Evolutionary conservation across 2,797 vertebrate species (phyloP), one percentile per base, ranked within the genome.

Genomic region (Neostethus bicornis): DNA sequence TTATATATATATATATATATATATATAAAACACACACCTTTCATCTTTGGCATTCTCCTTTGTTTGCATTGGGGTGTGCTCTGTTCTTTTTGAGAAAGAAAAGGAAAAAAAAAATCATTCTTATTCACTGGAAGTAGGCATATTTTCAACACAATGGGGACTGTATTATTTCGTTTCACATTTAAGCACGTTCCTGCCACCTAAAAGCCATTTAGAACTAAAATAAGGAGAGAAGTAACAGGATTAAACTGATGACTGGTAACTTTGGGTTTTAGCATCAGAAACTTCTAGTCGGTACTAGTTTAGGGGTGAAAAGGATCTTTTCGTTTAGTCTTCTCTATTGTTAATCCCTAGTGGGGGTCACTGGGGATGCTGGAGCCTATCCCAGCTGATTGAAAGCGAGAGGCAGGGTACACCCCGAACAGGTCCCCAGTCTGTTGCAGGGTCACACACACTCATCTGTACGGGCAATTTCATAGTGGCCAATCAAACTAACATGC

Each of bases 261-360:
- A 68, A 66, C 79, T 80, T 63, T 68, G 55, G 75, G 74, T 80
- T 58, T 51, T 44, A 53, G 26, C 37, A 44, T 47, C 46, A 66
- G 61, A 25, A 73, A 68, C 48, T 61, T 71, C 61, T 37, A 46
- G 65, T 24, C 64, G n/a, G 41, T 44, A 37, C 32, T 26, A 55
- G 1, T 31, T 41, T 43, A 23, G 12, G 37, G 72, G 66, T 55
- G 21, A 55, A 23, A 61, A 37, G 49, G 29, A n/a, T n/a, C n/a
- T n/a, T n/a, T n/a, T n/a, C n/a, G n/a, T n/a, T n/a, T n/a, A n/a
- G n/a, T n/a, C n/a, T n/a, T n/a, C n/a, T n/a, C n/a, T n/a, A n/a
- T n/a, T n/a, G n/a, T n/a, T n/a, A n/a, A n/a, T n/a, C n/a, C n/a
- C n/a, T n/a, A n/a, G n/a, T n/a, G n/a, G n/a, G n/a, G n/a, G n/a